Base-by-base conservation (phyloP, 2,113 vertebrate genomes). In the Condylura cristata region DNA sequence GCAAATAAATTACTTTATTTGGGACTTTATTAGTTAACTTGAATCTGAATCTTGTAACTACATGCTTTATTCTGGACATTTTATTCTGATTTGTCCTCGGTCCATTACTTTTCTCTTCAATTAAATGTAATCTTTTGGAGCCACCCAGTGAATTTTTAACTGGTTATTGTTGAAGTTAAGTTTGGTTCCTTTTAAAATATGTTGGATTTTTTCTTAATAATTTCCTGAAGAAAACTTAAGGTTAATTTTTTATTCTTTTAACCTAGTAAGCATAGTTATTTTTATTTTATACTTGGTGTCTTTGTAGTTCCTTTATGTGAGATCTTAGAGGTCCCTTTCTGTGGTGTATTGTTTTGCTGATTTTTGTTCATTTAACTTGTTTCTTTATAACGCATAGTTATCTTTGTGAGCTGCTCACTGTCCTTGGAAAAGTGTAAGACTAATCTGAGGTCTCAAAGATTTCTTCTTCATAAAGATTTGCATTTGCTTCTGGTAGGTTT, bases 401-500 rank as follows among this genome's bases (percentile, higher is more conserved):
- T 66, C 39, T 80, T 74, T 61, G 46, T 90, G 65, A 92, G 37
- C 41, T 78, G 13, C 61, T 88, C 26, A 26, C 17, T 89, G 17
- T 94, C 74, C 34, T 91, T 86, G 39, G 80, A 88, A 79, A 86
- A 86, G 26, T 84, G 0, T 60, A 74, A 65, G 72, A 74, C 3
- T 74, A 89, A 86, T 70, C 20, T 48, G 34, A 90, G 53, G 14
- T 78, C 60, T 81, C 30, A 51, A 34, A 41, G 74, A 8, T 80
- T 13, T 48, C 32, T 13, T 48, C 22, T 96, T 79, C 18, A 87
- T 51, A 53, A 85, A 46, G 60, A 75, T 91, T 95, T 94, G 76
- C 30, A 17, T 93, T 91, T 95, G 39, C 28, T 89, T 95, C 51
- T 92, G 37, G 26, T 94, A 51, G n/a, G n/a, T 79, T 32, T 80